These are phyloP conservation scores for Dicyrtoma fusca DNA, from an alignment of 2,888 invertebrate species.

Conservation along the genomic window DNA sequence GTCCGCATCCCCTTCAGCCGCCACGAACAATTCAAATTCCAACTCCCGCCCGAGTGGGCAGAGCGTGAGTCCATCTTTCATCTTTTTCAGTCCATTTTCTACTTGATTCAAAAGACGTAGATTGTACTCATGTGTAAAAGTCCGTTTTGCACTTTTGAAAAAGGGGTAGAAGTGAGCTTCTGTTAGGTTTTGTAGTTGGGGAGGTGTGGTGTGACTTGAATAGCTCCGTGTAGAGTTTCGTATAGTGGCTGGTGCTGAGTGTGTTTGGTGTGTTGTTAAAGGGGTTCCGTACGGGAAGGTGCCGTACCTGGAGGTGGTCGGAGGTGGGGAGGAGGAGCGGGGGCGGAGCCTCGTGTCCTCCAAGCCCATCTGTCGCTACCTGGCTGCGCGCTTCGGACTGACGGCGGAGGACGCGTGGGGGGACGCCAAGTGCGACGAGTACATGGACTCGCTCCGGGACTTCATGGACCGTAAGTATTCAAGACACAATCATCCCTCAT, in stretches of 20 bases:
- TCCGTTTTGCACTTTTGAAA: no score
- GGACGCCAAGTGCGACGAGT: slow-evolving; percentile 37
- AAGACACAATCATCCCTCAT: not conserved
- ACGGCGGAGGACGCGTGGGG: slow-evolving; percentile 20
- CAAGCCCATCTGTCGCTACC: slow-evolving; percentile 41
- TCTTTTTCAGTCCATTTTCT: not conserved
- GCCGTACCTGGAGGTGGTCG: slow-evolving; percentile 12
- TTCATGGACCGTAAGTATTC: slow-evolving; percentile 17
- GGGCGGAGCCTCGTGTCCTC: slow-evolving; percentile 34
- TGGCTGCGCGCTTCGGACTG: slow-evolving; percentile 39
- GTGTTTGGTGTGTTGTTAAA: slow-evolving; percentile 9
- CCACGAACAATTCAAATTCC: no score
- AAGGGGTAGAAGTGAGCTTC: no score
- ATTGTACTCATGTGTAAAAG: no score
- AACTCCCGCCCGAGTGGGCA: slow-evolving; percentile 28
- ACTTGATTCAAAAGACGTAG: not conserved
- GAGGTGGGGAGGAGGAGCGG: slow-evolving; percentile 17
- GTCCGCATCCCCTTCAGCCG: slow-evolving; percentile 19
- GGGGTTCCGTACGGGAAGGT: slow-evolving; percentile 31
- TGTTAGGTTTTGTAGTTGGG: no score
- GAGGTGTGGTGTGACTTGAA: no score
- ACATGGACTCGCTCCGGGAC: slow-evolving; percentile 22
- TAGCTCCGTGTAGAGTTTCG: no score
- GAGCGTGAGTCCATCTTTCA: not conserved
- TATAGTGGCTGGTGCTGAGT: no score